Evolutionary conservation across 1,140 invertebrate genomes (phyloP).

Genomic region (Macrocentrus cingulum): DNA sequence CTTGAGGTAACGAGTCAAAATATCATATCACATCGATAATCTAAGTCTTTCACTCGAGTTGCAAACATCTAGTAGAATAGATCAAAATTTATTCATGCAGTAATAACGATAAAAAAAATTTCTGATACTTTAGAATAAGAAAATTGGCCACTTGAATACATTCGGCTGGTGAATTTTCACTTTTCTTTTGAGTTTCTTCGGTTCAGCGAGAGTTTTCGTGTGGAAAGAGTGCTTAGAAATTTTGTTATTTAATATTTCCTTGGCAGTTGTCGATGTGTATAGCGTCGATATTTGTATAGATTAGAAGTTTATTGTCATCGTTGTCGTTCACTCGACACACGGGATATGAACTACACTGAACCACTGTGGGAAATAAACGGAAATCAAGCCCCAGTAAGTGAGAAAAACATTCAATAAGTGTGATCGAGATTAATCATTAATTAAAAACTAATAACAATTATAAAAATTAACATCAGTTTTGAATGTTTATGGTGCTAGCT

Average conservation of each 20-base stretch:
- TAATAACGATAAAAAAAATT: neutral
- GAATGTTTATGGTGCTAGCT: too few relatives aligned
- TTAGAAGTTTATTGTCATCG: too few relatives aligned
- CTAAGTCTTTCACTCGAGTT: neutral
- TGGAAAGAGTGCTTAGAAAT: neutral
- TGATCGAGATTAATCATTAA: neutral
- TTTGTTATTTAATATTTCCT: too few relatives aligned
- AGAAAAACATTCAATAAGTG: neutral
- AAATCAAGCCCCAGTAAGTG: conserved; percentile 55
- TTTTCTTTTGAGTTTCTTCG: neutral
- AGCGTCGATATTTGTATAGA: too few relatives aligned
- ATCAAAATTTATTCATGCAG: neutral
- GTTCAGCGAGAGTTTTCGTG: neutral
- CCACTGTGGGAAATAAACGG: conserved; percentile 56
- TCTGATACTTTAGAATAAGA: too few relatives aligned
- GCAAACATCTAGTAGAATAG: conserved; percentile 4
- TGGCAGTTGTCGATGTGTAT: too few relatives aligned
- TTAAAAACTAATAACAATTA: too few relatives aligned
- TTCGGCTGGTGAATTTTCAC: too few relatives aligned
- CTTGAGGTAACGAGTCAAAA: neutral
- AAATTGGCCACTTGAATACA: too few relatives aligned
- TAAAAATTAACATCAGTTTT: too few relatives aligned
- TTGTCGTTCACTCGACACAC: too few relatives aligned
- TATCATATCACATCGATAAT: neutral
- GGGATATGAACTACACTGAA: conserved; percentile 58